Evolutionary conservation across 2,888 invertebrate species (phyloP).

Genomic region (Netelia melanura): DNA sequence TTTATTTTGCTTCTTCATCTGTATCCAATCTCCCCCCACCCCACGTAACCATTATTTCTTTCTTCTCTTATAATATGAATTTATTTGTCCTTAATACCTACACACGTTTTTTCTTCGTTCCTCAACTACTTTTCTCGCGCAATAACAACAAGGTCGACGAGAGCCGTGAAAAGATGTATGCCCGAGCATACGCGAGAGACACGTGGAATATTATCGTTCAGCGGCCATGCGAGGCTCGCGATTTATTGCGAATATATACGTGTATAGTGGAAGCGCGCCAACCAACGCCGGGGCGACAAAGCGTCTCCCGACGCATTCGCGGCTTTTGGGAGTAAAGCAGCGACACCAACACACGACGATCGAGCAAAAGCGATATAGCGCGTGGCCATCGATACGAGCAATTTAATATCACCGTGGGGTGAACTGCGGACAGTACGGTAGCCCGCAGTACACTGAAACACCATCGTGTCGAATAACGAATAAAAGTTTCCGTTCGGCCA

Average conservation of each 20-base stretch:
- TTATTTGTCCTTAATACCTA: slow-evolving; percentile 15
- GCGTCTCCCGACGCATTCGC: slow-evolving; percentile 52
- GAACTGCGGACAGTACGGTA: neutral
- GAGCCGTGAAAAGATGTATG: slow-evolving; percentile 18
- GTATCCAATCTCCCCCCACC: slow-evolving; percentile 58
- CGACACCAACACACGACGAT: slow-evolving; percentile 33
- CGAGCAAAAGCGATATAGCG: slow-evolving; percentile 25
- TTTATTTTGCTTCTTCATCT: slow-evolving; percentile 65
- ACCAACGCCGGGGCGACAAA: slow-evolving; percentile 56
- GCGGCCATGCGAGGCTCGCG: slow-evolving; percentile 68
- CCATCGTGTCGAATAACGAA: neutral
- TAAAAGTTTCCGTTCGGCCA: neutral
- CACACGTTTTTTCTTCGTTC: neutral
- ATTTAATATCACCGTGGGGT: slow-evolving; percentile 29
- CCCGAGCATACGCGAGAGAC: slow-evolving; percentile 46
- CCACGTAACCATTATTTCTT: neutral
- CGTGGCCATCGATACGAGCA: slow-evolving; percentile 44
- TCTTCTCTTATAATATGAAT: neutral
- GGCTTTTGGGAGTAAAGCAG: slow-evolving; percentile 47
- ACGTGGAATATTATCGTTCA: slow-evolving; percentile 71
- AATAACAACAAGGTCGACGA: slow-evolving; percentile 51
- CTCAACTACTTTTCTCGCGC: neutral
- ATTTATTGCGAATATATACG: slow-evolving; percentile 71
- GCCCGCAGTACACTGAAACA: neutral
- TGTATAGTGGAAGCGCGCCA: slow-evolving; percentile 11